These are phyloP conservation scores for Anodontia alba DNA, from an alignment of 2,888 invertebrate genomes.

Conservation along the genomic window DNA sequence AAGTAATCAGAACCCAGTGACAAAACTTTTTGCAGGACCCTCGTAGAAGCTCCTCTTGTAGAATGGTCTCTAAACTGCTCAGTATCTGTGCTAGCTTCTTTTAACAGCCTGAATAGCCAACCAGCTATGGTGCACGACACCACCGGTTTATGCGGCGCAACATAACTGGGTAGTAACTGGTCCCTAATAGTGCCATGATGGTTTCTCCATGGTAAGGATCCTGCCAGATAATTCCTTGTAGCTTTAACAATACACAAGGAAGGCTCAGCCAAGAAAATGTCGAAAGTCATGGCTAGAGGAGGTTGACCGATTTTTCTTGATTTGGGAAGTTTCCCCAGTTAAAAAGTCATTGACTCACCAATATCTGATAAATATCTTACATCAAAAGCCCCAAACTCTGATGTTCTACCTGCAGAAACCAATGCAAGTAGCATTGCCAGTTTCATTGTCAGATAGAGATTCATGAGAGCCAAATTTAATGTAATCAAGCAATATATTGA, in stretches of 20 bases:
- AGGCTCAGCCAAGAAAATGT: background rate
- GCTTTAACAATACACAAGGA: slow-evolving; percentile 12
- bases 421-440: background rate
- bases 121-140: slow-evolving; percentile 18
- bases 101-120: slow-evolving; percentile 12
- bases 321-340: background rate
- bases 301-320: background rate
- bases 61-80: slow-evolving; percentile 12
- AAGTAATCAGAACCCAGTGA: no score
- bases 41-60: slow-evolving; percentile 24
- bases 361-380: background rate
- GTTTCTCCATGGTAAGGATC: background rate
- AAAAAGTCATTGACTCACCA: background rate
- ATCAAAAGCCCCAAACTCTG: background rate
- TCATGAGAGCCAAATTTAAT: background rate
- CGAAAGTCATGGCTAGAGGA: background rate
- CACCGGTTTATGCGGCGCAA: background rate
- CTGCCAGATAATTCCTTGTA: slow-evolving; percentile 9
- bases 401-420: slow-evolving; percentile 1
- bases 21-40: no score
- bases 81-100: slow-evolving; percentile 6
- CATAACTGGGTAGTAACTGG: background rate
- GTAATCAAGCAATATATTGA: background rate
- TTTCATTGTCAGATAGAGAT: background rate
- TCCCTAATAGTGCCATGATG: background rate